Percentiles rank a stretch among this genome's conserved stretches.
phyloP scores from a whole-genome alignment of 2,888 invertebrate genomes.

The Eupithecia vulgata region DNA sequence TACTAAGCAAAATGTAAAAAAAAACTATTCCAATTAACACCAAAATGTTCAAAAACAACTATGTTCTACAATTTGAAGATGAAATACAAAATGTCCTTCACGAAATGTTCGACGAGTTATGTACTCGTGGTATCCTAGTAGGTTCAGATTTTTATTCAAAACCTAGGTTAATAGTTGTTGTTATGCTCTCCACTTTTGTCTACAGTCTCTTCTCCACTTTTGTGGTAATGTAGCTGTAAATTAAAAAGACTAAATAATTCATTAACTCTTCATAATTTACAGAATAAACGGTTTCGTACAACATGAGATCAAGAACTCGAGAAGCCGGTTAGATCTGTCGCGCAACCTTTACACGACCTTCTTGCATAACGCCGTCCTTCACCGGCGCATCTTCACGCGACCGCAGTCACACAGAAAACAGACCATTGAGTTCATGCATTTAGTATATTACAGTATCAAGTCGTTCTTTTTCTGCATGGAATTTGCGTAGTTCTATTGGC shows the following conservation, averaged over 20 bases:
- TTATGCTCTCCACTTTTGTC: neutral
- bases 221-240: neutral
- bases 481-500: neutral
- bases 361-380: constrained; percentile 47
- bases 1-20: neutral
- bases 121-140: too few species aligned
- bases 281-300: constrained; percentile 15
- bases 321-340: constrained; percentile 43
- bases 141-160: too few species aligned
- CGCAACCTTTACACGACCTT: constrained; percentile 48
- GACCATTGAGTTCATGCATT: neutral
- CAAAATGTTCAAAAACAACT: too few species aligned
- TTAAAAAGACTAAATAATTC: too few species aligned
- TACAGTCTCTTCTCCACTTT: neutral
- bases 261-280: neutral
- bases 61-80: too few species aligned
- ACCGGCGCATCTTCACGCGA: constrained; percentile 42
- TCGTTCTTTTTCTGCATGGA: neutral
- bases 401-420: constrained; percentile 27
- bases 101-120: too few species aligned
- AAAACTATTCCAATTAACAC: neutral
- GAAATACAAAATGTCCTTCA: too few species aligned
- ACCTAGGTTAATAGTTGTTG: neutral
- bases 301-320: constrained; percentile 28
- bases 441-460: neutral